Percentiles rank a stretch among this genome's conserved stretches.
phyloP scores from a whole-genome alignment of 2,113 vertebrate species.

The Fregetta grallaria region DNA sequence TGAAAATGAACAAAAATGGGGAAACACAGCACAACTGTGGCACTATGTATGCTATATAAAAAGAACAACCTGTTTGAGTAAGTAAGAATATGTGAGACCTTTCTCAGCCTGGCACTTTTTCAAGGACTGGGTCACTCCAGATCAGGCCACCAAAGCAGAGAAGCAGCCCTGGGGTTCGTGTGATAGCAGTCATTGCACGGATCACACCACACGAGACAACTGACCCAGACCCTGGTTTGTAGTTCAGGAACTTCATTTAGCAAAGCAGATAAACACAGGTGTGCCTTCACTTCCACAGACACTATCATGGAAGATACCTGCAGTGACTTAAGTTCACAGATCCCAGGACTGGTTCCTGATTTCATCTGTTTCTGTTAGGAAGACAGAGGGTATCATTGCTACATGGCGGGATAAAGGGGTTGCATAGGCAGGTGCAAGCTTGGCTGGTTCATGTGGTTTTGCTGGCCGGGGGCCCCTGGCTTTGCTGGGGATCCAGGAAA shows the following conservation, averaged over 20 bases:
- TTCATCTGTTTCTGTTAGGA: fast-evolving
- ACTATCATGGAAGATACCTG: not conserved
- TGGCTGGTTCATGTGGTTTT: not conserved
- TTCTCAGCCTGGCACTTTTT: not conserved
- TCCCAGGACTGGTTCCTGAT: not conserved
- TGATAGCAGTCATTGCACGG: fast-evolving
- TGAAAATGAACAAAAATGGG: not conserved
- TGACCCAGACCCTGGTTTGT: not conserved
- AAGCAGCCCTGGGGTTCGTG: fast-evolving
- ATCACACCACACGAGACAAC: too few species aligned
- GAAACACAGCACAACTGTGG: not conserved
- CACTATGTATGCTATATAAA: not conserved
- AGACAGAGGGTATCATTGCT: not conserved
- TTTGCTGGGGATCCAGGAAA: not conserved
- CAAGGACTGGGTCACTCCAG: not conserved
- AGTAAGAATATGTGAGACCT: not conserved
- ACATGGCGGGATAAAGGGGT: fast-evolving
- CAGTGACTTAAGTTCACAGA: fast-evolving
- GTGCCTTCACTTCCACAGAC: not conserved
- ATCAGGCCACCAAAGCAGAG: not conserved
- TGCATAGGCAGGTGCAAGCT: not conserved
- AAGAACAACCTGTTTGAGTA: not conserved
- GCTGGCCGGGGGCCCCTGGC: not conserved
- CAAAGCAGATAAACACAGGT: fast-evolving
- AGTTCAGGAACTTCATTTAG: not conserved